A percentile compares a stretch with the other conserved stretches of the same genome.
Evolutionary conservation across 2,888 invertebrate genomes (phyloP).

Genomic region (Morpho helenor): DNA sequence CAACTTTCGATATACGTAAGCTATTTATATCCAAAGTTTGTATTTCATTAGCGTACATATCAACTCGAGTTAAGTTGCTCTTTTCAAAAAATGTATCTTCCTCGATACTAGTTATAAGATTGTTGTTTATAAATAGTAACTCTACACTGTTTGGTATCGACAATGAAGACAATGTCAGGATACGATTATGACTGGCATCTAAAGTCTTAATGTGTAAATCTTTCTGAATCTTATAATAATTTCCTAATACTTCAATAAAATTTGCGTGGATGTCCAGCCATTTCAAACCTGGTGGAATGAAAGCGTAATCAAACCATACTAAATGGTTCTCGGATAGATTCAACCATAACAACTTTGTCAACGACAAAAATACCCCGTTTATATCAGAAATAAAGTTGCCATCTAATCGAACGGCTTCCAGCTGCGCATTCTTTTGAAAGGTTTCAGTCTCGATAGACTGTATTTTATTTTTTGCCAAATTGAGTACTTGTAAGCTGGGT

Average conservation of each 20-base stretch:
- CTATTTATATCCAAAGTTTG: constrained; percentile 90
- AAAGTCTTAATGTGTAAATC: constrained; percentile 89
- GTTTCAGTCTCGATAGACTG: constrained; percentile 91
- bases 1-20: constrained; percentile 85
- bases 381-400: constrained; percentile 93
- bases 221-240: constrained; percentile 92
- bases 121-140: constrained; percentile 92
- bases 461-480: constrained; percentile 94
- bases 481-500: constrained; percentile 90
- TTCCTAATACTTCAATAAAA: constrained; percentile 91
- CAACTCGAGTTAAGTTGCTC: constrained; percentile 89
- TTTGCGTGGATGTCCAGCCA: constrained; percentile 95
- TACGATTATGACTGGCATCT: constrained; percentile 93
- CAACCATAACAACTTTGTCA: constrained; percentile 90
- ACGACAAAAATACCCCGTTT: constrained; percentile 92
- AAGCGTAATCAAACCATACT: constrained; percentile 95
- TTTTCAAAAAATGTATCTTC: constrained; percentile 92
- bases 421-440: constrained; percentile 89
- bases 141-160: constrained; percentile 93
- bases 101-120: constrained; percentile 88
- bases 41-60: constrained; percentile 93
- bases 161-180: constrained; percentile 87
- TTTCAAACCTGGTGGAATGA: constrained; percentile 91
- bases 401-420: constrained; percentile 93
- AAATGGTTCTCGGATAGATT: constrained; percentile 95